A percentile compares a stretch with the other conserved stretches of the same genome.
Evolutionary conservation across 2,888 invertebrate genomes (phyloP).

Genomic region (Argyresthia albistria): DNA sequence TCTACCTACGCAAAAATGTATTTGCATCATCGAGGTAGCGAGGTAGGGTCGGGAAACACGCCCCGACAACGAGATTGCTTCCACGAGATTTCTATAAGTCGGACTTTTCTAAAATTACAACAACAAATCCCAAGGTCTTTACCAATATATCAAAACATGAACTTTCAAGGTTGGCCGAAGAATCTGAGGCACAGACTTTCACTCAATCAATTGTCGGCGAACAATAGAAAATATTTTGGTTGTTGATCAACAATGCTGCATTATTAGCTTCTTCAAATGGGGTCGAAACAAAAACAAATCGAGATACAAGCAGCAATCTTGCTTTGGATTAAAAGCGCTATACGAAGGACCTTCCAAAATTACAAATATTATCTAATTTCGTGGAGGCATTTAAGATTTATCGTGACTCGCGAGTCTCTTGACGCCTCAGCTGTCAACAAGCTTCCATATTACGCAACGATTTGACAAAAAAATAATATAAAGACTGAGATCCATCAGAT

Average conservation of each 20-base stretch:
- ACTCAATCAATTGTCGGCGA: slow-evolving; percentile 4
- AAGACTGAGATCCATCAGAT: not conserved
- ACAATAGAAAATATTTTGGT: not conserved
- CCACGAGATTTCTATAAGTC: too few species aligned
- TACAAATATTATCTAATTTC: not conserved
- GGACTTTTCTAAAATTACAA: too few species aligned
- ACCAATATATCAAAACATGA: not conserved
- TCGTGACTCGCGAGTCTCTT: not conserved
- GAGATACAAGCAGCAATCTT: not conserved
- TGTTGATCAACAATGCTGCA: slow-evolving; percentile 1
- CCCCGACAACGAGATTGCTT: too few species aligned
- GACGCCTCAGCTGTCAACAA: not conserved
- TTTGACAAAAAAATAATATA: not conserved
- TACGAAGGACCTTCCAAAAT: too few species aligned
- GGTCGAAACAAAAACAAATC: not conserved
- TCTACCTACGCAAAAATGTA: not conserved
- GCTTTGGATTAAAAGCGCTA: not conserved
- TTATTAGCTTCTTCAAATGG: not conserved
- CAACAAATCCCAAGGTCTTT: too few species aligned
- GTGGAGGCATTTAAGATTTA: not conserved
- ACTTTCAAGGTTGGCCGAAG: not conserved
- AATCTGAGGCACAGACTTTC: slow-evolving; percentile 1
- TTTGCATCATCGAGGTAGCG: not conserved
- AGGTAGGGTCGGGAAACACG: too few species aligned
- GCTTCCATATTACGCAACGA: not conserved